phyloP scores from a whole-genome alignment of 2,888 invertebrate species.

The Thecocarcelia acutangulata region DNA sequence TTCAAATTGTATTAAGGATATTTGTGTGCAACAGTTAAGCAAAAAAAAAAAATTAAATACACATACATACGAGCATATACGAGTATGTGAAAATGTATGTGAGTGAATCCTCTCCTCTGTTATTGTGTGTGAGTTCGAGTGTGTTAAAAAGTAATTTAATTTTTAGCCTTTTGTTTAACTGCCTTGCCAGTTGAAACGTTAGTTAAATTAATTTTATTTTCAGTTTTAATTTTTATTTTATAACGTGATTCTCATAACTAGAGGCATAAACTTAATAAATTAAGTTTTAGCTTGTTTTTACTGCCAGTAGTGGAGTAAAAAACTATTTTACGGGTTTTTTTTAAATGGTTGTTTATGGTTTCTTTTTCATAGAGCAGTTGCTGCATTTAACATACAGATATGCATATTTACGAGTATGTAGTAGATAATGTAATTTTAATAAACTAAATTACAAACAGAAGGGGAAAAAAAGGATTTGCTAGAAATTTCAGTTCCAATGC shows the following conservation, averaged over 20 bases:
- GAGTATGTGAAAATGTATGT: not conserved
- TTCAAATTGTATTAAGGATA: conserved; percentile 36
- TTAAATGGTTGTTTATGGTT: conserved; percentile 14
- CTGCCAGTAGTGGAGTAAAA: conserved; percentile 12
- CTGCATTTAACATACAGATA: too few relatives aligned
- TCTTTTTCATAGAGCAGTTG: not conserved
- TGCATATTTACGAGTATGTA: not conserved
- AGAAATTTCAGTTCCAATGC: too few relatives aligned
- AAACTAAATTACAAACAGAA: not conserved
- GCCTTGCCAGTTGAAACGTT: conserved; percentile 24
- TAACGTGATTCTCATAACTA: conserved; percentile 17
- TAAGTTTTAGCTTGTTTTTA: conserved; percentile 39
- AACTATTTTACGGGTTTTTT: conserved; percentile 25
- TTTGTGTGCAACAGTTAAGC: conserved; percentile 10
- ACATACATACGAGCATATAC: not conserved
- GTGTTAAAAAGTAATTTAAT: conserved; percentile 17
- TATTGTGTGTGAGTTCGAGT: not conserved
- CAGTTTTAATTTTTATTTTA: conserved; percentile 13
- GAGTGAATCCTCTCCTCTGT: not conserved
- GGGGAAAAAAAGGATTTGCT: too few relatives aligned
- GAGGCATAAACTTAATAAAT: conserved; percentile 30
- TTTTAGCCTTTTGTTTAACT: conserved; percentile 17
- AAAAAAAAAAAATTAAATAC: too few relatives aligned
- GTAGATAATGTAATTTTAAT: not conserved
- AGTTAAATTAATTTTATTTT: not conserved